Evolutionary conservation across 2,888 invertebrate species (phyloP), one percentile per base, ranked within the genome.

Genomic region (Stenotaenia linearis): DNA sequence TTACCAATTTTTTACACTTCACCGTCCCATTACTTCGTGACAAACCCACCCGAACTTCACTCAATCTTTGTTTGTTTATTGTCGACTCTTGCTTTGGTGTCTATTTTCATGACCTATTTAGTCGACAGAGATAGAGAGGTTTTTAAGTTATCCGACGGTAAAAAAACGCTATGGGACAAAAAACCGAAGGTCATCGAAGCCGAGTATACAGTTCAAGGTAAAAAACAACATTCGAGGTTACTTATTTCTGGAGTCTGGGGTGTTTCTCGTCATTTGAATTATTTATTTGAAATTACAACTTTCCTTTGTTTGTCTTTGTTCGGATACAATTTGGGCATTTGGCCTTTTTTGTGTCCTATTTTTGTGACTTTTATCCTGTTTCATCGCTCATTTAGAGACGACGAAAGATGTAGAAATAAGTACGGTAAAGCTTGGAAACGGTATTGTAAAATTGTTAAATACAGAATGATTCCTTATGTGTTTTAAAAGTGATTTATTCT

Each of bases 201-300:
- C 0, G 82, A 83, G 23, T 86, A 87, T 82, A 81, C 77, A 12
- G 84, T 85, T 50, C 83, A 83, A 79, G 84, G 84, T 77, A 85
- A 85, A 79, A 86, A 86, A 25, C 25, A 10, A 9, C 2, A 77
- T 25, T 23, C 40, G 76, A 84, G 87, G 21, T 85, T 90, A n/a
- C 84, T 90, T 61, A 86, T 87, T 1, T 88, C 89, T 30, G 90
- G 90, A 18, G 90, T 87, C 84, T 91, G 90, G 90, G 89, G 89
- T 7, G 82, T 88, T 9, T 87, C 88, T 5, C 85, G 90, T 10
- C 90, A 91, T 84, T 87, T 90, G 80, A 90, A 91, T 84, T 91
- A 91, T 84, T 84, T 88, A 7, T 88, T 89, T 40, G 90, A 91
- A 85, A 83, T 90, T 21, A 77, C 86, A 21, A 85, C 88, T 0